Evolutionary conservation across 2,113 vertebrate species (phyloP).

Genomic region (Lynx canadensis): DNA sequence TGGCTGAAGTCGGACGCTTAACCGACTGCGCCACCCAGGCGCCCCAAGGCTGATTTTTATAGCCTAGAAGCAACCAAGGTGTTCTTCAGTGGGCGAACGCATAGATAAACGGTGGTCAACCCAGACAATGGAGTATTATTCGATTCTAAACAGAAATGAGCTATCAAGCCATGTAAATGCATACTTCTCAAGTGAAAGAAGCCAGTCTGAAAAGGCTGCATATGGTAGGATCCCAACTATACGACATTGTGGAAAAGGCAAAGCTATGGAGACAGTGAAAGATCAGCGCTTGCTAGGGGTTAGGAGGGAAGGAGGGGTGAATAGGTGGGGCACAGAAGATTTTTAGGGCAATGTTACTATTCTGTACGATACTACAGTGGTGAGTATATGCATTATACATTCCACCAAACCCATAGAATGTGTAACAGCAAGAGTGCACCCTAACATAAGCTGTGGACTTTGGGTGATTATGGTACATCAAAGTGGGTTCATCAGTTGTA

Average conservation of each 20-base stretch:
- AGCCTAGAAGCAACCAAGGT: background rate
- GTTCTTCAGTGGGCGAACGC: background rate
- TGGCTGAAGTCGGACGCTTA: too few species aligned
- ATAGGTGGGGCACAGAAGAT: background rate
- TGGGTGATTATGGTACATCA: background rate
- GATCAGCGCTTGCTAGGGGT: background rate
- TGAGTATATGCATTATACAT: background rate
- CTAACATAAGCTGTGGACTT: background rate
- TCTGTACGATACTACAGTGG: background rate
- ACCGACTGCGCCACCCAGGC: too few species aligned
- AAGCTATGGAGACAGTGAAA: background rate
- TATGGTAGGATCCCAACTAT: background rate
- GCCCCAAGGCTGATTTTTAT: background rate
- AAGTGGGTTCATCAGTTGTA: background rate
- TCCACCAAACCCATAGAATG: background rate
- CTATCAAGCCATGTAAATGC: background rate
- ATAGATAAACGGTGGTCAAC: background rate
- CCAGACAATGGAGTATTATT: background rate
- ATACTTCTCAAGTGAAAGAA: background rate
- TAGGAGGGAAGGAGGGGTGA: background rate
- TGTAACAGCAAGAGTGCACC: background rate
- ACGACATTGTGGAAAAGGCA: background rate
- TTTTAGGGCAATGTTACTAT: background rate
- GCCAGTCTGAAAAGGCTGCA: background rate
- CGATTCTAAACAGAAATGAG: background rate